phyloP scores from a whole-genome alignment of 2,888 invertebrate genomes.

The Kryphioiulus occultus region DNA sequence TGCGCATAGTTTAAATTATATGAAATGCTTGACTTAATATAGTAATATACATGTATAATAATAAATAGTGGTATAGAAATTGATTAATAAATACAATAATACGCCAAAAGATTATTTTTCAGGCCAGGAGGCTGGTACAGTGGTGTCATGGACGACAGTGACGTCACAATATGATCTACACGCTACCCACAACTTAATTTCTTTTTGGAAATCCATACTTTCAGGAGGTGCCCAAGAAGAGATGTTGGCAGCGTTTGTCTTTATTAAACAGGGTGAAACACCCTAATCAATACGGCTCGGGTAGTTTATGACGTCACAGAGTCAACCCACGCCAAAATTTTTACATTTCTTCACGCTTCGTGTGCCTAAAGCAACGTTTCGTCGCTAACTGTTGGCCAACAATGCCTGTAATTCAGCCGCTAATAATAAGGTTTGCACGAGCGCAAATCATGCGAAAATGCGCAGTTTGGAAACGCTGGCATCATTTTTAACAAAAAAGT shows the following conservation, averaged over 20 bases:
- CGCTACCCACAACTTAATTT: no score
- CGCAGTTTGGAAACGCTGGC: not conserved
- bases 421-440: not conserved
- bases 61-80: no score
- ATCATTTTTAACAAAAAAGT: not conserved
- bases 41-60: no score
- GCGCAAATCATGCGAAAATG: conserved; percentile 12
- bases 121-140: no score
- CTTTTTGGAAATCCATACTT: not conserved
- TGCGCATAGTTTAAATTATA: no score
- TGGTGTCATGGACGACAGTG: no score
- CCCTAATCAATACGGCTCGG: not conserved
- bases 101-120: no score
- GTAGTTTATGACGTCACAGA: not conserved
- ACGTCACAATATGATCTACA: no score
- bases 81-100: no score
- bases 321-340: not conserved
- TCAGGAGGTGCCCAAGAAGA: not conserved
- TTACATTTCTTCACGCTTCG: not conserved
- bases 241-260: not conserved
- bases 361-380: not conserved
- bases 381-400: not conserved
- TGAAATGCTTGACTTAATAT: no score
- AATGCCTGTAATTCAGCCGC: not conserved
- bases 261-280: not conserved